Conservation (phyloP, 2,888 invertebrate species). For the Brachypterus glaber region DNA sequence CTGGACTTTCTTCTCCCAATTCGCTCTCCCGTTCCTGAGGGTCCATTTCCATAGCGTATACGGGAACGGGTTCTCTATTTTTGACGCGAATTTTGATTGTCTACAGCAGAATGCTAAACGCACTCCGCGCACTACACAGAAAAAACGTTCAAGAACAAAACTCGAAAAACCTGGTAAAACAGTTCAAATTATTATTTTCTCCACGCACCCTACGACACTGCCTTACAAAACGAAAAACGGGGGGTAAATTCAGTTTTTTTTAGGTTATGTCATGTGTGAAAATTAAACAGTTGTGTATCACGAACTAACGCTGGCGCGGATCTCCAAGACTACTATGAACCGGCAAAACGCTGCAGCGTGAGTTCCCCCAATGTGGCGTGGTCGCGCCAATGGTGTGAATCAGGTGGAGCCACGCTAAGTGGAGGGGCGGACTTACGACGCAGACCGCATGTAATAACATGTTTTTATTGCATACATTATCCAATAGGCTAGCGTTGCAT, state of each 20-base stretch:
- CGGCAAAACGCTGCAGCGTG: slow-evolving; percentile 21
- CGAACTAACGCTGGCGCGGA: slow-evolving; percentile 20
- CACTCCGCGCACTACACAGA: slow-evolving; percentile 34
- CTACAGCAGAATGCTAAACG: slow-evolving; percentile 36
- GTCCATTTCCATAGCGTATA: slow-evolving; percentile 69
- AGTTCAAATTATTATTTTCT: too few species aligned
- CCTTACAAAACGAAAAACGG: too few species aligned
- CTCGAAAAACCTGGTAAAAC: slow-evolving; percentile 13
- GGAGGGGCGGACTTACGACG: slow-evolving; percentile 32
- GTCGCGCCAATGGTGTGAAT: slow-evolving; percentile 26
- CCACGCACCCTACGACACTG: too few species aligned
- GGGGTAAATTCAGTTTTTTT: too few species aligned
- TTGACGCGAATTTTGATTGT: slow-evolving; percentile 77
- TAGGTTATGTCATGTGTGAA: slow-evolving; percentile 27
- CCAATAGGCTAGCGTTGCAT: slow-evolving; percentile 33
- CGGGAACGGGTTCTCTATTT: slow-evolving; percentile 78
- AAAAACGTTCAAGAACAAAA: slow-evolving; percentile 20
- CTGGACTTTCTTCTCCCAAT: slow-evolving; percentile 62
- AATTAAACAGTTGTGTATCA: slow-evolving; percentile 11
- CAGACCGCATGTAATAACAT: slow-evolving; percentile 38
- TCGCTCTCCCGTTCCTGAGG: slow-evolving; percentile 57
- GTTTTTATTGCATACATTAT: slow-evolving; percentile 38
- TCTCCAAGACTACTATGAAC: slow-evolving; percentile 20
- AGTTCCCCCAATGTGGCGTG: slow-evolving; percentile 20
- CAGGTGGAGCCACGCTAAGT: slow-evolving; percentile 36